Conservation (phyloP, 2,888 invertebrate genomes). For the Parnassius smintheus region DNA sequence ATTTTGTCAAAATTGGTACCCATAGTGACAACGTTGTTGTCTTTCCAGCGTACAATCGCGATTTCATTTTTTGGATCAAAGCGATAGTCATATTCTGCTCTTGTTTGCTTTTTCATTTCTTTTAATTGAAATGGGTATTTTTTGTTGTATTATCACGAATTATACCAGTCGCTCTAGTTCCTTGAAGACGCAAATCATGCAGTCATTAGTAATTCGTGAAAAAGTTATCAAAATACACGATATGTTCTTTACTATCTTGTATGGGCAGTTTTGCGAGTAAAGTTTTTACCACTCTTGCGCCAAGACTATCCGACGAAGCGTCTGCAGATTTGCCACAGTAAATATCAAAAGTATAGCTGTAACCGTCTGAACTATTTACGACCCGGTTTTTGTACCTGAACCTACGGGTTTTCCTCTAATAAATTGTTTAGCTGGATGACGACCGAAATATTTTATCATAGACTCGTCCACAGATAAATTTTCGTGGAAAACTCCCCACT, state of each 20-base stretch:
- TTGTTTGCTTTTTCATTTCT: slow-evolving; percentile 35
- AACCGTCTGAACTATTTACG: slow-evolving; percentile 15
- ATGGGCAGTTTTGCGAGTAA: too few species aligned
- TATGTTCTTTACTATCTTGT: too few species aligned
- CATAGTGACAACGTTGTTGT: slow-evolving; percentile 37
- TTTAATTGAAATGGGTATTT: slow-evolving; percentile 31
- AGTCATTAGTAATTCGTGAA: slow-evolving; percentile 30
- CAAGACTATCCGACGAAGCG: slow-evolving; percentile 9
- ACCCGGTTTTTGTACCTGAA: too few species aligned
- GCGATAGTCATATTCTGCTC: slow-evolving; percentile 36
- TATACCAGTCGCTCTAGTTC: slow-evolving; percentile 34
- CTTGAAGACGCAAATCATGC: slow-evolving; percentile 28
- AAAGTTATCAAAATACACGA: not conserved
- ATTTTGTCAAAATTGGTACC: slow-evolving; percentile 35
- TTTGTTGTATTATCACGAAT: slow-evolving; percentile 34
- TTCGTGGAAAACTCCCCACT: slow-evolving; percentile 30
- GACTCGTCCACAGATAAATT: slow-evolving; percentile 28
- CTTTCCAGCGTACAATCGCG: slow-evolving; percentile 37
- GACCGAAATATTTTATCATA: slow-evolving; percentile 28
- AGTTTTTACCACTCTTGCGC: too few species aligned
- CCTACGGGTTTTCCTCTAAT: too few species aligned
- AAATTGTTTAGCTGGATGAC: slow-evolving; percentile 10
- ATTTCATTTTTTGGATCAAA: slow-evolving; percentile 37
- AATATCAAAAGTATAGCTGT: slow-evolving; percentile 36
- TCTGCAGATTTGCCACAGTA: slow-evolving; percentile 33